These are phyloP conservation scores for Athene noctua DNA, from an alignment of 2,113 vertebrate species.

Conservation along the genomic window DNA sequence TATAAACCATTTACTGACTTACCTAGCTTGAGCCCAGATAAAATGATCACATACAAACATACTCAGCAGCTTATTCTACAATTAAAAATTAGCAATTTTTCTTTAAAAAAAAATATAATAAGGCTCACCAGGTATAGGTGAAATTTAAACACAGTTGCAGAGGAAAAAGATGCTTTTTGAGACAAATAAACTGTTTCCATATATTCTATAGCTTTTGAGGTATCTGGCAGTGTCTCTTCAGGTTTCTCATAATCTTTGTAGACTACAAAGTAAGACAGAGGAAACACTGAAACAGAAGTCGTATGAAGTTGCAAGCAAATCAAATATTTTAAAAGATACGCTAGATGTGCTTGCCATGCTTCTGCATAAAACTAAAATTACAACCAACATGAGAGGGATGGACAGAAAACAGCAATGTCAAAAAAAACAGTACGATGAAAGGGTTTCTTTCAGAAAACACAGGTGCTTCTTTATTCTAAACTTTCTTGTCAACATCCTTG, in stretches of 20 bases:
- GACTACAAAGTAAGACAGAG: neutral
- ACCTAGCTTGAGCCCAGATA: neutral
- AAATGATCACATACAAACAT: neutral
- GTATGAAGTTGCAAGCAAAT: neutral
- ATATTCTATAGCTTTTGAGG: neutral
- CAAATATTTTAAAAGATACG: neutral
- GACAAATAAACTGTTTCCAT: neutral
- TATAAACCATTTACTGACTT: neutral
- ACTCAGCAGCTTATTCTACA: neutral
- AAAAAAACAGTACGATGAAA: neutral
- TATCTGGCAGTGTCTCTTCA: neutral
- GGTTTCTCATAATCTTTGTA: neutral
- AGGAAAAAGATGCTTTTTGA: neutral
- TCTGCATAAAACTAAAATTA: neutral
- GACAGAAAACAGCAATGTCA: neutral
- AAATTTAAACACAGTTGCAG: neutral
- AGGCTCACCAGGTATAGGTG: neutral
- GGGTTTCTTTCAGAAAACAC: neutral
- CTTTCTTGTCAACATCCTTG: neutral
- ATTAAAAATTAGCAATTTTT: neutral
- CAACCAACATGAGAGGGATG: neutral
- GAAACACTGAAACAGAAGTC: neutral
- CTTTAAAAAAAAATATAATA: neutral
- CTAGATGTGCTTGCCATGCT: accelerated
- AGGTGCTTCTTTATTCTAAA: neutral